These are phyloP conservation scores for Bradypodion ventrale DNA, from an alignment of 2,797 vertebrate species.

Conservation along the genomic window DNA sequence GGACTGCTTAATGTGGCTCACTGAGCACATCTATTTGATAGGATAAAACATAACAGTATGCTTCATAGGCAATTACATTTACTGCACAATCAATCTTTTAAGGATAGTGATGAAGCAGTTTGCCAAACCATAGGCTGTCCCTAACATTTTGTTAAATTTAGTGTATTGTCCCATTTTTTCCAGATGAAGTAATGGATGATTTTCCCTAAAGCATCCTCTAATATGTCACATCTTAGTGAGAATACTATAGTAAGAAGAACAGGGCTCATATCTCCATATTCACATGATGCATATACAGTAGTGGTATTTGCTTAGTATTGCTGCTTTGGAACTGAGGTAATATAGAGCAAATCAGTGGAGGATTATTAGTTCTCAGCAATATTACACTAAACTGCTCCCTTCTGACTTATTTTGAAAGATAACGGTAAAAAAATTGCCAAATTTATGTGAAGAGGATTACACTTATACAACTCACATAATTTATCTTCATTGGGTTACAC, in stretches of 20 bases:
- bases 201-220: slow-evolving; percentile 18
- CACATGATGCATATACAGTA: not conserved
- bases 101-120: slow-evolving; percentile 17
- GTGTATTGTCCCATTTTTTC: slow-evolving; percentile 23
- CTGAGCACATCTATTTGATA: not conserved
- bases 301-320: slow-evolving; percentile 9
- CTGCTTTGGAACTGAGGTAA: slow-evolving; percentile 20
- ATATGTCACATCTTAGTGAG: not conserved
- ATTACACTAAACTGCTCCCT: not conserved
- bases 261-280: slow-evolving; percentile 22
- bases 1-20: not conserved
- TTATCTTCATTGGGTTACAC: not conserved
- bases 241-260: slow-evolving; percentile 2
- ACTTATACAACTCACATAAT: too few relatives aligned
- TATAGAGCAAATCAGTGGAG: not conserved
- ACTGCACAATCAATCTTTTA: slow-evolving; percentile 35
- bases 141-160: slow-evolving; percentile 26
- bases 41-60: slow-evolving; percentile 32
- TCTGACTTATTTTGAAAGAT: slow-evolving; percentile 20
- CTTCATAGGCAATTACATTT: slow-evolving; percentile 7
- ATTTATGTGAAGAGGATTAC: slow-evolving; percentile 17
- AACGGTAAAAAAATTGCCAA: not conserved
- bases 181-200: slow-evolving; percentile 10
- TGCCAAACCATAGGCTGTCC: slow-evolving; percentile 27
- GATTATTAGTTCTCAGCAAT: not conserved